A percentile compares a stretch with the other conserved stretches of the same genome.
Evolutionary conservation across 2,888 invertebrate species (phyloP).

Genomic region (Malacosoma neustria): DNA sequence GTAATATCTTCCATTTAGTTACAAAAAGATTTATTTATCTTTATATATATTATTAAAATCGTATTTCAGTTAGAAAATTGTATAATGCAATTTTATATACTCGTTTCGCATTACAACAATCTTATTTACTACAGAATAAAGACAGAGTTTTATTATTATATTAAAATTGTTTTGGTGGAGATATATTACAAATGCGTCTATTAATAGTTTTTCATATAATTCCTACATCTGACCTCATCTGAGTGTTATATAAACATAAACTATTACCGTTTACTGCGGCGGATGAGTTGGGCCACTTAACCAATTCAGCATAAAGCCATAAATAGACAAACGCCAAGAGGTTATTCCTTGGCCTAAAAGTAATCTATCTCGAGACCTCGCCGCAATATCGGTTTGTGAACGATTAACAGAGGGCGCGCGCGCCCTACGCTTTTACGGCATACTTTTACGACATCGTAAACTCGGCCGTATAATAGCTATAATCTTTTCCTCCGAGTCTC

Average conservation of each 20-base stretch:
- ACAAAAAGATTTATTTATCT: background rate
- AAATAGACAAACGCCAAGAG: conserved; percentile 65
- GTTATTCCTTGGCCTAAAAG: conserved; percentile 64
- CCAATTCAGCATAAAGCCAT: conserved; percentile 45
- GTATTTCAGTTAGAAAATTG: too few species aligned
- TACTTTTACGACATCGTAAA: conserved; percentile 72
- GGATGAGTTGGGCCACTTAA: conserved; percentile 28
- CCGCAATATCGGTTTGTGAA: conserved; percentile 73
- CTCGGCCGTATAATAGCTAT: conserved; percentile 64
- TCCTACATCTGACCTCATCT: conserved; percentile 16
- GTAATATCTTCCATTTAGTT: conserved; percentile 2
- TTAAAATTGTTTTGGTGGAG: background rate
- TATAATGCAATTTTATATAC: too few species aligned
- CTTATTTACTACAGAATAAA: background rate
- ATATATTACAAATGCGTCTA: conserved; percentile 8
- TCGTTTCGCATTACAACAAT: background rate
- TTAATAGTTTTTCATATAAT: conserved; percentile 21
- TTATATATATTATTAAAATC: too few species aligned
- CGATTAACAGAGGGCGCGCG: conserved; percentile 75
- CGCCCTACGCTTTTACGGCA: conserved; percentile 71
- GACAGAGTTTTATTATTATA: background rate
- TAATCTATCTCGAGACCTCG: conserved; percentile 69
- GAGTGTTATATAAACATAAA: conserved; percentile 24
- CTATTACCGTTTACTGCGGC: conserved; percentile 25
- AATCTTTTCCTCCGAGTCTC: conserved; percentile 64